Conservation (phyloP, 2,888 invertebrate species). For the Chloroclystis v-ata region DNA sequence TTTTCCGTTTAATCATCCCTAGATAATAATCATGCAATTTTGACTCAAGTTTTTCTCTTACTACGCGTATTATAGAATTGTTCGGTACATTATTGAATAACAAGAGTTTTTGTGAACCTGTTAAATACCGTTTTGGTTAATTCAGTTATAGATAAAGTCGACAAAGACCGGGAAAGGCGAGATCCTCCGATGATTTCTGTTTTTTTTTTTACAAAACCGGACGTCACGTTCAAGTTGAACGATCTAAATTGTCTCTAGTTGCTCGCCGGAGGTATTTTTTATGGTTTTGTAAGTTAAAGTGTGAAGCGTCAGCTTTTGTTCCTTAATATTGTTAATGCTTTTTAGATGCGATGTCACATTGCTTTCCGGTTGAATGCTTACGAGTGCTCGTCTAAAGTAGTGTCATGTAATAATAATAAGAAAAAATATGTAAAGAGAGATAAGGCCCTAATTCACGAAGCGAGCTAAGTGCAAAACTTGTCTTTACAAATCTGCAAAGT, state of each 20-base stretch:
- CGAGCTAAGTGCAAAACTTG: no score
- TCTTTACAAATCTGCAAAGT: no score
- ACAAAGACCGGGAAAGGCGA: slow-evolving; percentile 24
- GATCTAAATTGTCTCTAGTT: slow-evolving; percentile 56
- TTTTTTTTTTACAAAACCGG: slow-evolving; percentile 49
- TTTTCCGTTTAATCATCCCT: no score
- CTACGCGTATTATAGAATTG: no score
- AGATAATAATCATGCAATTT: no score
- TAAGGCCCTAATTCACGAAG: no score
- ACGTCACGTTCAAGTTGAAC: slow-evolving; percentile 70
- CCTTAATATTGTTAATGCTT: slow-evolving; percentile 7
- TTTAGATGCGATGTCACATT: slow-evolving; percentile 1
- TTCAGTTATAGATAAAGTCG: slow-evolving; percentile 16
- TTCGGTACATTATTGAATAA: no score
- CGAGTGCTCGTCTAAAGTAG: no score
- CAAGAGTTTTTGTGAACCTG: slow-evolving; percentile 36
- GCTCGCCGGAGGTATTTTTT: slow-evolving; percentile 25
- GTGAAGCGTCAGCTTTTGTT: slow-evolving; percentile 9
- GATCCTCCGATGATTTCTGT: slow-evolving; percentile 47
- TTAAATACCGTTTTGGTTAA: slow-evolving; percentile 52
- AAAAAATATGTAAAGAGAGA: no score
- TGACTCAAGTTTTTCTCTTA: no score
- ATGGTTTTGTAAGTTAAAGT: slow-evolving; percentile 14
- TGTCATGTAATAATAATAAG: no score
- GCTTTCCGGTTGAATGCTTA: not conserved